Conservation (phyloP, 2,113 vertebrate species). For the Burhinus oedicnemus region DNA sequence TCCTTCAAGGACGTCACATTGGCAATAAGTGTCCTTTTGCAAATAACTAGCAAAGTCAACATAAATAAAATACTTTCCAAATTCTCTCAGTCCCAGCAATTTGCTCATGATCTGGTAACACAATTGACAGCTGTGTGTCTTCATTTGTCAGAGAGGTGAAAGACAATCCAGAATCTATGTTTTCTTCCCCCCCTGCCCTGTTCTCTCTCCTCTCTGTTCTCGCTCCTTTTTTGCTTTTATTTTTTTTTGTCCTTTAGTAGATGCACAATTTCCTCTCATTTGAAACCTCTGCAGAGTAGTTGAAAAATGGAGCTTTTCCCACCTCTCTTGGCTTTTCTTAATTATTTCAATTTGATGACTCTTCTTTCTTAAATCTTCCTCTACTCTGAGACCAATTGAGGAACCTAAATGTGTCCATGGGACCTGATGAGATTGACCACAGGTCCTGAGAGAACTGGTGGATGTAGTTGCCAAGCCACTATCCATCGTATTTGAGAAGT, state of each 20-base stretch:
- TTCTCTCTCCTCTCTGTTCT: background rate
- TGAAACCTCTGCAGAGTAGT: background rate
- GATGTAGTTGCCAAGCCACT: too few relatives aligned
- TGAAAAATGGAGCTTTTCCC: background rate
- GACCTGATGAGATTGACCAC: too few relatives aligned
- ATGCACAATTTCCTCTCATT: background rate
- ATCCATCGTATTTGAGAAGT: too few relatives aligned
- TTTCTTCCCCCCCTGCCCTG: rapidly evolving
- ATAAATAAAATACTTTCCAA: background rate
- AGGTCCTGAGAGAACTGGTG: too few relatives aligned
- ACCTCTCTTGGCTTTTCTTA: background rate
- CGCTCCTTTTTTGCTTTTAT: background rate
- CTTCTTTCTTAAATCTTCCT: background rate
- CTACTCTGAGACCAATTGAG: background rate
- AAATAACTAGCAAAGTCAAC: background rate
- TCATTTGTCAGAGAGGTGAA: background rate
- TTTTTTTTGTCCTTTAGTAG: background rate
- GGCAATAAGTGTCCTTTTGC: background rate
- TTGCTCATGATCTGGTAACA: background rate
- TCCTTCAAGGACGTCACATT: background rate
- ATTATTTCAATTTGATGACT: background rate
- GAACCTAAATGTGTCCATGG: too few relatives aligned
- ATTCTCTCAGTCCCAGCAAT: background rate
- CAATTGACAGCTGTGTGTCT: background rate
- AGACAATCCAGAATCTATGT: background rate